Evolutionary conservation across 2,113 vertebrate species (phyloP).

Genomic region (Eidolon helvum): DNA sequence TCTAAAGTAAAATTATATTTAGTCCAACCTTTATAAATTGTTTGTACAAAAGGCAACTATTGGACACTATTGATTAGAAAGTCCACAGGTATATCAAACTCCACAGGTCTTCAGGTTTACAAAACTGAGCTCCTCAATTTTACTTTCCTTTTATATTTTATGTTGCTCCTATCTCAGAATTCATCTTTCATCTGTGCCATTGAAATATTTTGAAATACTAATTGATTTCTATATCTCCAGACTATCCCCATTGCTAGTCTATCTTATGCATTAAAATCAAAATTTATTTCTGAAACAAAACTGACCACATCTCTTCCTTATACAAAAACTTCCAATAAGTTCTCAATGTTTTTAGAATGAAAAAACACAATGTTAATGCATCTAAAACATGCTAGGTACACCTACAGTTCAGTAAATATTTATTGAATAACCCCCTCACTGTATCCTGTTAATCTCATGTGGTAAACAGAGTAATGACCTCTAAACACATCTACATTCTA

Average conservation of each 20-base stretch:
- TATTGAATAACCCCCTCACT: not conserved
- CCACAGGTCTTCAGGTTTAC: not conserved
- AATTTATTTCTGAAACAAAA: not conserved
- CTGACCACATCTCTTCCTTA: not conserved
- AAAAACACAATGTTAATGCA: not conserved
- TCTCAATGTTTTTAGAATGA: not conserved
- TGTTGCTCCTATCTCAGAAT: not conserved
- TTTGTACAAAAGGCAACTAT: not conserved
- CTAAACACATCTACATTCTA: not conserved
- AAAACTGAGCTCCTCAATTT: not conserved
- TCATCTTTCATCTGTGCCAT: not conserved
- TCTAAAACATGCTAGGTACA: not conserved
- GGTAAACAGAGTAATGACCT: not conserved
- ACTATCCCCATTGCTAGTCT: not conserved
- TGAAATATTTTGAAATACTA: not conserved
- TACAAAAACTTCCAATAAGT: not conserved
- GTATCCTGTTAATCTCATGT: not conserved
- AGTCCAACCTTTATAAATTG: not conserved
- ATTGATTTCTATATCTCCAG: not conserved
- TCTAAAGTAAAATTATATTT: not conserved
- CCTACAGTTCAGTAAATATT: not conserved
- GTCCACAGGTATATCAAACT: not conserved
- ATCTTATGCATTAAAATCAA: not conserved
- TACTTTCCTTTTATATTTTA: not conserved
- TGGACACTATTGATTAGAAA: not conserved